Conservation (phyloP, 2,797 vertebrate species). For the Melanotaenia parkinsoni region DNA sequence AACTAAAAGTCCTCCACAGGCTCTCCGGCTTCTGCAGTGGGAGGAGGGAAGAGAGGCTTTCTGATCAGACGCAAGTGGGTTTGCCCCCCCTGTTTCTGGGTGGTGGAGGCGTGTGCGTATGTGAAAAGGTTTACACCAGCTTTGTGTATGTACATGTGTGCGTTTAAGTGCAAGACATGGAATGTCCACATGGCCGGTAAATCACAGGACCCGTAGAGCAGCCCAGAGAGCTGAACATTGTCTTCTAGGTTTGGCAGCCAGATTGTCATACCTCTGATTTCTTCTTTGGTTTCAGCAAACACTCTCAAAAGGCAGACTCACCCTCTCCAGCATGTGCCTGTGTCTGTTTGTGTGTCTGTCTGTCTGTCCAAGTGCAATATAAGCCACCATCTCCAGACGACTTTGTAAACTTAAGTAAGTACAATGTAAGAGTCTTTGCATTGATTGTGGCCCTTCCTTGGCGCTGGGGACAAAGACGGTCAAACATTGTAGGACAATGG, state of each 20-base stretch:
- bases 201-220: conserved; percentile 74
- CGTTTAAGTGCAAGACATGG: conserved; percentile 72
- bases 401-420: conserved; percentile 78
- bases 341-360: conserved; percentile 71
- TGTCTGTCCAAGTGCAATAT: conserved; percentile 74
- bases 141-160: conserved; percentile 32
- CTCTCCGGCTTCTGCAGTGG: conserved; percentile 84
- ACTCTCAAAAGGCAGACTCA: conserved; percentile 76
- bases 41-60: conserved; percentile 82
- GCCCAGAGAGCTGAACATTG: conserved; percentile 71
- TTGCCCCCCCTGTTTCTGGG: conserved; percentile 34
- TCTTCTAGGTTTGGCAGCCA: conserved; percentile 78
- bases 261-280: conserved; percentile 85
- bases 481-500: conserved; percentile 73
- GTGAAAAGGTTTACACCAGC: conserved; percentile 12
- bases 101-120: conserved; percentile 31
- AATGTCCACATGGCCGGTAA: conserved; percentile 70
- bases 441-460: conserved; percentile 84
- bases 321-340: conserved; percentile 69
- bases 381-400: conserved; percentile 79
- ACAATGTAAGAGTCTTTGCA: conserved; percentile 79
- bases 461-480: conserved; percentile 80
- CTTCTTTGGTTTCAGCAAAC: conserved; percentile 82
- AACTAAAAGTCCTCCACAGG: conserved; percentile 85
- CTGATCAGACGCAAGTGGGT: conserved; percentile 64